These are phyloP conservation scores for Drosophila pegasa DNA, from an alignment of 2,888 invertebrate species.

Conservation along the genomic window DNA sequence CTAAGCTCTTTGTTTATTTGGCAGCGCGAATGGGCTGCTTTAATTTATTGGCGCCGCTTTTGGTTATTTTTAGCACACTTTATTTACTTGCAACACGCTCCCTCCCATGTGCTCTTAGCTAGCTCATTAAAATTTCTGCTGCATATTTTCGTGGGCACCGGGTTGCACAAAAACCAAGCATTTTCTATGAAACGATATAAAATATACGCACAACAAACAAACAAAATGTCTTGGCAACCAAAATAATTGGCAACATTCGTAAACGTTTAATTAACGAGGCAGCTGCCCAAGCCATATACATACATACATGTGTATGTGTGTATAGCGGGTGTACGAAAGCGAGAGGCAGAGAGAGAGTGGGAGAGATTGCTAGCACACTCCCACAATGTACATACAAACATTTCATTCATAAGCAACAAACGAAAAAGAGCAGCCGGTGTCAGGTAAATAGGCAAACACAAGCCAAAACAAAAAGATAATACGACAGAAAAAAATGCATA, in stretches of 20 bases:
- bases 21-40: constrained; percentile 36
- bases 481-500: constrained; percentile 15
- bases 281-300: constrained; percentile 43
- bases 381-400: constrained; percentile 46
- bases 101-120: constrained; percentile 21
- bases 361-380: constrained; percentile 41
- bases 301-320: constrained; percentile 7
- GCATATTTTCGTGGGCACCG: constrained; percentile 70
- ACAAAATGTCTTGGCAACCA: constrained; percentile 43
- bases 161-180: constrained; percentile 18
- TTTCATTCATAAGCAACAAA: constrained; percentile 68
- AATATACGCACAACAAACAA: constrained; percentile 26
- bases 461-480: constrained; percentile 43
- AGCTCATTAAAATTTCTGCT: constrained; percentile 58
- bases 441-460: constrained; percentile 55
- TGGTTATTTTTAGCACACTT: constrained; percentile 64
- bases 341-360: constrained; percentile 20
- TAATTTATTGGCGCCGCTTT: constrained; percentile 67
- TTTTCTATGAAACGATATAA: constrained; percentile 25
- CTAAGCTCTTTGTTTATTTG: constrained; percentile 68
- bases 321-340: constrained; percentile 4
- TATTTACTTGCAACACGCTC: constrained; percentile 53
- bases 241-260: constrained; percentile 65
- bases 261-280: constrained; percentile 67
- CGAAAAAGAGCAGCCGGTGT: constrained; percentile 69